A percentile compares a stretch with the other conserved stretches of the same genome.
Evolutionary conservation across 2,113 vertebrate species (phyloP).

Genomic region (Sciurus niger): DNA sequence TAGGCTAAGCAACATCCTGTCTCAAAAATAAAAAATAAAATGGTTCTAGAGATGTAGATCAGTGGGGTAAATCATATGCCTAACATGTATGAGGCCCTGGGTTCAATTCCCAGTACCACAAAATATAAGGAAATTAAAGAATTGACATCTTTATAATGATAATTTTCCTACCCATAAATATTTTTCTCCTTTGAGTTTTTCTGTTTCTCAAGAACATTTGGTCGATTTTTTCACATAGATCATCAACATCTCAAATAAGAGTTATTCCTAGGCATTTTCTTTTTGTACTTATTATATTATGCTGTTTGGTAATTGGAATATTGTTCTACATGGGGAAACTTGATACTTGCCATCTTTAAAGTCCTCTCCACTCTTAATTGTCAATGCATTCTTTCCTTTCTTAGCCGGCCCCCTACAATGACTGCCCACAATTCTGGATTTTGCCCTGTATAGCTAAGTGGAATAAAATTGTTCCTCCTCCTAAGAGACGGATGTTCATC

Average conservation of each 20-base stretch:
- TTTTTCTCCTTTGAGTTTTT: constrained; percentile 32
- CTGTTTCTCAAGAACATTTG: constrained; percentile 35
- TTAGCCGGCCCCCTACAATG: neutral
- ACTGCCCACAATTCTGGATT: neutral
- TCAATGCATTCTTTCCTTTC: neutral
- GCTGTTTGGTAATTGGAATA: neutral
- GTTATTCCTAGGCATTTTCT: neutral
- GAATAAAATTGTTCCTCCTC: neutral
- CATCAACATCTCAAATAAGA: neutral
- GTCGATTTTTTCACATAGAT: constrained; percentile 8
- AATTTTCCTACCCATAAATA: neutral
- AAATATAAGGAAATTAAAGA: neutral
- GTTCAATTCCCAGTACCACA: too few relatives aligned
- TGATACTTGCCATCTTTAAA: too few relatives aligned
- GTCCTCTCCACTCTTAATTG: neutral
- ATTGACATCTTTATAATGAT: constrained; percentile 29
- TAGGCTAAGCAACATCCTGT: too few relatives aligned
- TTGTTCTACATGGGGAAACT: neutral
- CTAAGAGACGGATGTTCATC: neutral
- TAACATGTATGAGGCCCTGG: too few relatives aligned
- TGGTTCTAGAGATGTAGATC: too few relatives aligned
- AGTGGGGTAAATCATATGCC: too few relatives aligned
- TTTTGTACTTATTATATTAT: neutral
- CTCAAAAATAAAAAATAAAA: too few relatives aligned
- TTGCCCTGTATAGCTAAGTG: neutral